Evolutionary conservation across 2,888 invertebrate species (phyloP).

Genomic region (Mactromeris polynyma): DNA sequence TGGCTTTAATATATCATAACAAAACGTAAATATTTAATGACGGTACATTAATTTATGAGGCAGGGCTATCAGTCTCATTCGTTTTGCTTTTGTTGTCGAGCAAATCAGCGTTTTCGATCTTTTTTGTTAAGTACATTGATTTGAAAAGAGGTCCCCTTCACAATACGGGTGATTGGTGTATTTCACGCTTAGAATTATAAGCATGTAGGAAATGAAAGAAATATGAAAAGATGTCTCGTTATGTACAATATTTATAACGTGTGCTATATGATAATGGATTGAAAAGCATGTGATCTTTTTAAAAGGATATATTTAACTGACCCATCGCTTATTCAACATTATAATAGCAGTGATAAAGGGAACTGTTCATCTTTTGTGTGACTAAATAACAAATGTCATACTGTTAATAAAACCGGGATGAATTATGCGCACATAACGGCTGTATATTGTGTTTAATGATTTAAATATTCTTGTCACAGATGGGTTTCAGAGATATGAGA

Average conservation of each 20-base stretch:
- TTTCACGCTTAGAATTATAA: not conserved
- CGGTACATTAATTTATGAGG: not conserved
- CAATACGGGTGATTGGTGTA: not conserved
- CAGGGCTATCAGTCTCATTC: not conserved
- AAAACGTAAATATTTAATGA: not conserved
- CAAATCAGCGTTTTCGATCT: not conserved
- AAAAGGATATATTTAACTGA: slow-evolving; percentile 4
- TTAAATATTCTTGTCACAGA: slow-evolving; percentile 6
- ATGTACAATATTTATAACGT: not conserved
- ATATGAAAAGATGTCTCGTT: not conserved
- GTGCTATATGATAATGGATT: not conserved
- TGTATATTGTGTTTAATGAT: slow-evolving; percentile 13
- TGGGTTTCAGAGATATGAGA: not conserved
- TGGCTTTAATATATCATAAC: not conserved
- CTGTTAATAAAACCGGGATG: slow-evolving; percentile 10
- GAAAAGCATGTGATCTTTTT: slow-evolving; percentile 10
- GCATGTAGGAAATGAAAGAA: slow-evolving; percentile 1
- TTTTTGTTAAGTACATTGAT: not conserved
- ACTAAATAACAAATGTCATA: slow-evolving; percentile 23
- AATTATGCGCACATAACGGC: slow-evolving; percentile 35
- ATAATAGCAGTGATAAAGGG: not conserved
- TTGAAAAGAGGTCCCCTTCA: not conserved
- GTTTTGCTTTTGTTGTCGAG: not conserved
- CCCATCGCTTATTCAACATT: not conserved
- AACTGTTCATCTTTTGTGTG: not conserved